These are phyloP conservation scores for Pangasius krempfi DNA, from an alignment of 2,797 vertebrate species.

Conservation along the genomic window DNA sequence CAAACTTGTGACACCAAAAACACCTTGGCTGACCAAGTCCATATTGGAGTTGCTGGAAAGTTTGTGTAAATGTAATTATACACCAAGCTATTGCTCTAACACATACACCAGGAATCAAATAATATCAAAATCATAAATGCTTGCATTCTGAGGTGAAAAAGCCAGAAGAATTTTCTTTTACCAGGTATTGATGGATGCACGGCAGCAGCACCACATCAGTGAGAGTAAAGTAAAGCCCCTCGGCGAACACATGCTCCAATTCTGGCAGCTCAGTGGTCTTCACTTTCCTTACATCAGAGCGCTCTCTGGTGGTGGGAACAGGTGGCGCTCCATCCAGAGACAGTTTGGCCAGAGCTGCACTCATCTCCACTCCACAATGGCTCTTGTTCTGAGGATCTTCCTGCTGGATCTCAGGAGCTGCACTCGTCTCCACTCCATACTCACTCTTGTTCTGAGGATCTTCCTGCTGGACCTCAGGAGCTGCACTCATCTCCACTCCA, in stretches of 20 bases:
- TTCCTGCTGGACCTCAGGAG: slow-evolving; percentile 16
- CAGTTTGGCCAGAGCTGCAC: slow-evolving; percentile 84
- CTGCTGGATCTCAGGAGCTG: slow-evolving; percentile 66
- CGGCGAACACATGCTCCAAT: slow-evolving; percentile 92
- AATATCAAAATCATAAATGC: not conserved
- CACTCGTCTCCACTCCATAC: slow-evolving; percentile 77
- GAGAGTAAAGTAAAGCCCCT: slow-evolving; percentile 95
- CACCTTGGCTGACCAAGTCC: not conserved
- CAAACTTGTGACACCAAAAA: not conserved
- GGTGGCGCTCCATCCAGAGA: slow-evolving; percentile 69
- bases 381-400: not conserved
- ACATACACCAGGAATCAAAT: not conserved
- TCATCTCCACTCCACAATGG: slow-evolving; percentile 76
- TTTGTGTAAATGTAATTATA: not conserved
- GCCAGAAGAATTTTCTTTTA: slow-evolving; percentile 68
- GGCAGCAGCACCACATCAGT: slow-evolving; percentile 92
- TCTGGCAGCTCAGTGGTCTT: slow-evolving; percentile 84
- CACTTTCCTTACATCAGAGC: slow-evolving; percentile 86
- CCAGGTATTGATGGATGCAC: slow-evolving; percentile 91
- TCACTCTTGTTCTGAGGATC: not conserved
- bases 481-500: no score
- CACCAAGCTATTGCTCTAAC: not conserved
- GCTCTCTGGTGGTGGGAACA: slow-evolving; percentile 77
- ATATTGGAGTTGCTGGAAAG: not conserved
- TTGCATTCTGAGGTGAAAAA: not conserved